phyloP scores from a whole-genome alignment of 2,888 invertebrate species.

The Polydrusus tereticollis region DNA sequence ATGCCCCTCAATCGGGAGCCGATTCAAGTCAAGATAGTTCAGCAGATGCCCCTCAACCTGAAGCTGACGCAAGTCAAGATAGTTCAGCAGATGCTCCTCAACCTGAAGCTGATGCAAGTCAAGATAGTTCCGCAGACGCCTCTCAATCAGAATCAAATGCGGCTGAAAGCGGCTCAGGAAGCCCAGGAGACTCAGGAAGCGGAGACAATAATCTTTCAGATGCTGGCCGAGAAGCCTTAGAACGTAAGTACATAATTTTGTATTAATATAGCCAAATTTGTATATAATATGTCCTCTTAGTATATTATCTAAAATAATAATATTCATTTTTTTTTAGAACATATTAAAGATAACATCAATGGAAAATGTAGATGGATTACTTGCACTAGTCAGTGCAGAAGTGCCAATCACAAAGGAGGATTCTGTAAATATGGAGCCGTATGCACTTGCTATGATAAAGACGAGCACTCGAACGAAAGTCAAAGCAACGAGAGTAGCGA shows the following conservation, averaged over 20 bases:
- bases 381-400: slow-evolving; percentile 11
- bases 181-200: not conserved
- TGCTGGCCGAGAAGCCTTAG: not conserved
- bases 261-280: not conserved
- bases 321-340: not conserved
- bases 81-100: not conserved
- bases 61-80: not conserved
- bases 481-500: not conserved
- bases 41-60: not conserved
- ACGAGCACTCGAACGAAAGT: too few relatives aligned
- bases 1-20: not conserved
- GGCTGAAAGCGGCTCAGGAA: not conserved
- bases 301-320: too few relatives aligned
- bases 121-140: not conserved
- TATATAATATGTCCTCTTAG: too few relatives aligned
- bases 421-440: slow-evolving; percentile 25
- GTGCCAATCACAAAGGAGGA: slow-evolving; percentile 20
- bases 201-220: not conserved
- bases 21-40: not conserved
- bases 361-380: slow-evolving; percentile 15
- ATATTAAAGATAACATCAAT: not conserved
- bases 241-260: not conserved
- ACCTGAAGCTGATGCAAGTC: not conserved
- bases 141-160: not conserved
- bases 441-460: slow-evolving; percentile 29